phyloP scores from a whole-genome alignment of 2,888 invertebrate species.

The Sarcophaga caerulescens region DNA sequence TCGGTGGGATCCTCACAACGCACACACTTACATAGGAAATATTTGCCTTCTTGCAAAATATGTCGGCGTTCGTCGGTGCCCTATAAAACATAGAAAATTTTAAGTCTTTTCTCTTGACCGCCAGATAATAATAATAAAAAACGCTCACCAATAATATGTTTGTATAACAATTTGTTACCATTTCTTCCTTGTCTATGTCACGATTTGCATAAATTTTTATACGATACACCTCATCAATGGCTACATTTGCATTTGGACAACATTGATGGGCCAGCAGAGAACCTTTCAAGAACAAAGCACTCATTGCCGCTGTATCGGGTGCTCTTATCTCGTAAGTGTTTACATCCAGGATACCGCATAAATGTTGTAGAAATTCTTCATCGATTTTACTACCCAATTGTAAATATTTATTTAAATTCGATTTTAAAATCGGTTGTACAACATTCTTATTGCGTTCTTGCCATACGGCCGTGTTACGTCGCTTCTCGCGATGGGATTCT shows the following conservation, averaged over 20 bases:
- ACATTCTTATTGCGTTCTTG: slow-evolving; percentile 82
- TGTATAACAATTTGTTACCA: slow-evolving; percentile 87
- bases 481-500: slow-evolving; percentile 83
- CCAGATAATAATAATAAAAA: not conserved
- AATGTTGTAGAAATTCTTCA: slow-evolving; percentile 83
- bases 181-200: slow-evolving; percentile 84
- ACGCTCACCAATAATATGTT: slow-evolving; percentile 85
- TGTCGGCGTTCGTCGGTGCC: slow-evolving; percentile 86
- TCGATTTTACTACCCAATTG: slow-evolving; percentile 80
- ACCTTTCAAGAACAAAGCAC: slow-evolving; percentile 86
- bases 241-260: slow-evolving; percentile 86
- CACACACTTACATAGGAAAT: slow-evolving; percentile 87
- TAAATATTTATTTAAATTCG: slow-evolving; percentile 72
- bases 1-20: slow-evolving; percentile 88
- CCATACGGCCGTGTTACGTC: slow-evolving; percentile 83
- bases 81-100: slow-evolving; percentile 78
- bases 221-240: slow-evolving; percentile 86
- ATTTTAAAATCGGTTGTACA: slow-evolving; percentile 74
- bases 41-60: slow-evolving; percentile 87
- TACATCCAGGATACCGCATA: slow-evolving; percentile 89
- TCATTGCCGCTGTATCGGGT: slow-evolving; percentile 81
- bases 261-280: slow-evolving; percentile 89
- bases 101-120: too few relatives aligned
- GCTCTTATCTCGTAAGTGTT: slow-evolving; percentile 88
- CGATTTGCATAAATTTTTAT: slow-evolving; percentile 86